These are phyloP conservation scores for Achlya flavicornis DNA, from an alignment of 2,888 invertebrate species.

Conservation along the genomic window DNA sequence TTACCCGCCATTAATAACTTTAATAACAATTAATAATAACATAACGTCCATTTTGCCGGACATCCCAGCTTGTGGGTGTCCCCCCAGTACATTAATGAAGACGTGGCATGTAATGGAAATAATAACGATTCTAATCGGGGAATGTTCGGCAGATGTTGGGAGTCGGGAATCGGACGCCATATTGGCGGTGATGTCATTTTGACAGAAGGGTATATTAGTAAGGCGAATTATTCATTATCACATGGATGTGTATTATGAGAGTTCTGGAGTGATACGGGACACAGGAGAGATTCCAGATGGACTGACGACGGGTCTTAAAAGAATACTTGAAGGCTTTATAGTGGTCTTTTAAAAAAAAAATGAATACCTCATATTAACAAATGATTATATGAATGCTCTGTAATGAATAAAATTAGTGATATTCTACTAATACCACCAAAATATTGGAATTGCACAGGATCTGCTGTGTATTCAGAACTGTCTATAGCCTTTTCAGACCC, in stretches of 20 bases:
- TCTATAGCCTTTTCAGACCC: too few relatives aligned
- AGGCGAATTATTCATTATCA: not conserved
- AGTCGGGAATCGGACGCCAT: not conserved
- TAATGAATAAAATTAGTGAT: too few relatives aligned
- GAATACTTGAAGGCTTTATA: too few relatives aligned
- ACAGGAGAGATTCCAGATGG: too few relatives aligned
- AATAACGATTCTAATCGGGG: constrained; percentile 35
- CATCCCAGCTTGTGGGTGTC: constrained; percentile 12
- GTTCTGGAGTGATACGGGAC: not conserved
- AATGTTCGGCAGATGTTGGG: constrained; percentile 30
- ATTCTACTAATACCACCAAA: too few relatives aligned
- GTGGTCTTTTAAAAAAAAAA: too few relatives aligned
- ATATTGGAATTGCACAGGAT: too few relatives aligned
- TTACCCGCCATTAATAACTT: constrained; percentile 4
- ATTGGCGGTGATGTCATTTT: constrained; percentile 2
- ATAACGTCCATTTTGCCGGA: constrained; percentile 3
- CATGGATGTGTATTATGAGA: not conserved
- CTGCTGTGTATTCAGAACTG: too few relatives aligned
- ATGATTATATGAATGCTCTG: too few relatives aligned
- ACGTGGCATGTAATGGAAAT: constrained; percentile 26
- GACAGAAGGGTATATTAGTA: constrained; percentile 1
- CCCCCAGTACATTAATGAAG: not conserved
- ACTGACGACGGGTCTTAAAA: too few relatives aligned
- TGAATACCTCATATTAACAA: too few relatives aligned
- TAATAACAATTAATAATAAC: constrained; percentile 12